Evolutionary conservation across 2,888 invertebrate species (phyloP).

Genomic region (Anodontia alba): DNA sequence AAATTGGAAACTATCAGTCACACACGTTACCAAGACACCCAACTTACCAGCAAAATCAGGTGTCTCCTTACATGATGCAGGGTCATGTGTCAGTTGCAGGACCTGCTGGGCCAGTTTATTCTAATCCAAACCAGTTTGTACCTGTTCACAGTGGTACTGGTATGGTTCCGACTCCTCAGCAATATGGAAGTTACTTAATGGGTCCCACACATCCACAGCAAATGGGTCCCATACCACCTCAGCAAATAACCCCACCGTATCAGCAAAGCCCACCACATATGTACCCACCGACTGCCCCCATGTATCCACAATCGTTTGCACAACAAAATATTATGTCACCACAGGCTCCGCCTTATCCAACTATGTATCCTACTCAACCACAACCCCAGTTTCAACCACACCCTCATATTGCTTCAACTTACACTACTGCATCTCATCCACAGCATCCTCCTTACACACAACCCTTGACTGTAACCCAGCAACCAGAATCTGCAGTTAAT

Average conservation of each 20-base stretch:
- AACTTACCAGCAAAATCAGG: conserved; percentile 24
- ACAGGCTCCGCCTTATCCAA: conserved; percentile 44
- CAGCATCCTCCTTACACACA: conserved; percentile 41
- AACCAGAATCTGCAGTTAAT: not conserved
- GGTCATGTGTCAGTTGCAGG: conserved; percentile 51
- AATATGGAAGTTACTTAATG: conserved; percentile 63
- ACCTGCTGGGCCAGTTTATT: conserved; percentile 59
- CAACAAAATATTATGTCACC: conserved; percentile 56
- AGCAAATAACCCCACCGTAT: conserved; percentile 46
- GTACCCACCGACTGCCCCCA: conserved; percentile 51
- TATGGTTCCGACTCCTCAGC: conserved; percentile 53
- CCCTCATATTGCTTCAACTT: conserved; percentile 39
- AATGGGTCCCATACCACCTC: conserved; percentile 37
- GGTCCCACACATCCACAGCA: conserved; percentile 43
- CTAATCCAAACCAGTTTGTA: conserved; percentile 60
- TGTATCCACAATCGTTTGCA: conserved; percentile 50
- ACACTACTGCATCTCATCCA: conserved; percentile 57
- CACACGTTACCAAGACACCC: conserved; percentile 51
- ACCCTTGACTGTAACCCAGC: conserved; percentile 29
- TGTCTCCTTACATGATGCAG: conserved; percentile 39
- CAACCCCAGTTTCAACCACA: conserved; percentile 54
- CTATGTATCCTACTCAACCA: conserved; percentile 47
- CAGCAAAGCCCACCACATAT: conserved; percentile 62
- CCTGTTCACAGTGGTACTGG: conserved; percentile 47
- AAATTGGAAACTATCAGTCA: conserved; percentile 46